Conservation (phyloP, 2,113 vertebrate species). For the Crypturellus undulatus region DNA sequence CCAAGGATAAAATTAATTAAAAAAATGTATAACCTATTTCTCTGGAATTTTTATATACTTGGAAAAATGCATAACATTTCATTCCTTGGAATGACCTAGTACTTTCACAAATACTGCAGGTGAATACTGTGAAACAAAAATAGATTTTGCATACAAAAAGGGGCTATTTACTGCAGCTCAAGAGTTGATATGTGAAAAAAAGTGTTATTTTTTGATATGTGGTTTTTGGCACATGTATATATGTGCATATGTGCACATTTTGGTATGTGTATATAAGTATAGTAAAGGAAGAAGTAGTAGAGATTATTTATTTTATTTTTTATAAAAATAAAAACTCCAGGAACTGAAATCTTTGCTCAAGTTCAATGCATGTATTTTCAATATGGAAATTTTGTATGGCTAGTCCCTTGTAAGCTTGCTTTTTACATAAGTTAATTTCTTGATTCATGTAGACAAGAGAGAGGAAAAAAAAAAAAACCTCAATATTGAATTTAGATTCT, state of each 20-base stretch:
- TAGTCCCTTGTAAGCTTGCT: background rate
- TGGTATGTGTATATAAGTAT: accelerated
- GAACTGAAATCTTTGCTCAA: background rate
- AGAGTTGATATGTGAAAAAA: background rate
- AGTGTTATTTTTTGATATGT: background rate
- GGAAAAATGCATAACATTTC: background rate
- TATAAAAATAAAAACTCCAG: background rate
- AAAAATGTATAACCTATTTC: background rate
- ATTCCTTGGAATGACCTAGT: background rate
- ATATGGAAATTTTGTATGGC: background rate
- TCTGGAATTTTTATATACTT: background rate
- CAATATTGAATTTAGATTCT: background rate
- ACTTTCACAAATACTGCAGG: background rate
- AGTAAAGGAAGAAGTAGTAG: background rate
- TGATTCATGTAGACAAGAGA: background rate
- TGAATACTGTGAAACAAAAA: background rate
- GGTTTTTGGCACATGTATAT: background rate
- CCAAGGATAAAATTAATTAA: background rate
- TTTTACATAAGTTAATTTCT: background rate
- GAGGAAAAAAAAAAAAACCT: accelerated
- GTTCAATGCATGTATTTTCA: background rate
- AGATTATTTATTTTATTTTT: background rate
- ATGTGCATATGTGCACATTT: background rate
- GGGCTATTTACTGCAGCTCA: background rate
- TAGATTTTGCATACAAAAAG: background rate